Evolutionary conservation across 2,113 vertebrate species (phyloP).

Genomic region (Lota lota): DNA sequence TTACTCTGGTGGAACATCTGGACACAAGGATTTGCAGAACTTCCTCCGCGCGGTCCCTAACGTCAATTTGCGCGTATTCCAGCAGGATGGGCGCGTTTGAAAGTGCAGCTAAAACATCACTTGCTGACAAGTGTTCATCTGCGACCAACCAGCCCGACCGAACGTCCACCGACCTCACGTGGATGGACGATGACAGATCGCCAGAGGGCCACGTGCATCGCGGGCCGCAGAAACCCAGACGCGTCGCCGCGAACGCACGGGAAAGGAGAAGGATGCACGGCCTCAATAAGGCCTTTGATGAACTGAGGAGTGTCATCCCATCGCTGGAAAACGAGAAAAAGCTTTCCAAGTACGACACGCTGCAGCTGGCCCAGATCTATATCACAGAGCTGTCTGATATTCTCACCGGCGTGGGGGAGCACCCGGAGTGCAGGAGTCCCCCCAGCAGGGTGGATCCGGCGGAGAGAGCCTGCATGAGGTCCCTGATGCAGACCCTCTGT

Average conservation of each 20-base stretch:
- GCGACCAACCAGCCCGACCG: slow-evolving; percentile 28
- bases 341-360: slow-evolving; percentile 80
- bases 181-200: slow-evolving; percentile 20
- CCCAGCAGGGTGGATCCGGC: slow-evolving; percentile 18
- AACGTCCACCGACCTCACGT: slow-evolving; percentile 18
- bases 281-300: slow-evolving; percentile 78
- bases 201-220: slow-evolving; percentile 17
- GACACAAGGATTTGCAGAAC: slow-evolving; percentile 67
- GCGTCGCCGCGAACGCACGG: slow-evolving; percentile 79
- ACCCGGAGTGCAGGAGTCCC: slow-evolving; percentile 48
- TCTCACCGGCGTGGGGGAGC: slow-evolving; percentile 63
- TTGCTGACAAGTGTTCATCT: slow-evolving; percentile 30
- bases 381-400: slow-evolving; percentile 78
- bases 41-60: slow-evolving; percentile 22
- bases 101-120: slow-evolving; percentile 5
- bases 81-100: slow-evolving; percentile 47
- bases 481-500: slow-evolving; percentile 41
- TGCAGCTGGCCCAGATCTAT: slow-evolving; percentile 83
- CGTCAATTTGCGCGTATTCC: slow-evolving; percentile 38
- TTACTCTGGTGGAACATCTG: slow-evolving; percentile 42
- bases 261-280: slow-evolving; percentile 81
- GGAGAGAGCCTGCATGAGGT: slow-evolving; percentile 47
- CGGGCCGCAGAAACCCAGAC: slow-evolving; percentile 69
- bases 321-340: slow-evolving; percentile 78
- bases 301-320: slow-evolving; percentile 78